Base-by-base conservation (phyloP, 2,888 invertebrate genomes). In the Eustalomyia histrio region DNA sequence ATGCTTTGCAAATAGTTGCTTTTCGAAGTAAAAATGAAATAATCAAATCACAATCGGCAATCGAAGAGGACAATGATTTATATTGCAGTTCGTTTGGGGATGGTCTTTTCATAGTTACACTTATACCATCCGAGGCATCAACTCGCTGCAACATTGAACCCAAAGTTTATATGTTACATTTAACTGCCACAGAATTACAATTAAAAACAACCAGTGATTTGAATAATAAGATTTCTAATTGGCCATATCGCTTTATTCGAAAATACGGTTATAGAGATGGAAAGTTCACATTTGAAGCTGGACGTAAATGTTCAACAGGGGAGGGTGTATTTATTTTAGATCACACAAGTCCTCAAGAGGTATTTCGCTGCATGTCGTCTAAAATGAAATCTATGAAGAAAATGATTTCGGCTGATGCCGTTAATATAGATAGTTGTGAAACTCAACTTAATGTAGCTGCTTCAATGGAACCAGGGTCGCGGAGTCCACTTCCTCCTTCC, bases 351-450 rank as follows among this genome's bases (percentile, higher is more conserved):
- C 95, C 95, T 83, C 95, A 95, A 84, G 96, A 96, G 89, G 95
- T 96, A 83, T 96, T 93, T 83, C 94, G 95, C 83, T 96, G 95
- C 87, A 92, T 96, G 85, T 94, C 95, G 10, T 92, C 95, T 6
- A 96, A 95, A 90, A 96, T 96, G 95, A 95, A 95, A 87, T 95
- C 94, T 0, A 96, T 96, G 96, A 96, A 96, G 87, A 95, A 96
- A 88, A 91, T 95, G 85, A 92, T 96, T 79, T 94, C 93, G n/a
- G 94, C 93, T 84, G 95, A 95, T 84, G 93, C 92, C 83, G 87
- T 93, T 10, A 92, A 92, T 84, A 92, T 94, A 69, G 95, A 95
- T 80, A 94, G 94, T 87, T 94, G 94, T 71, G 95, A 96, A 86
- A 94, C 94, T 87, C 95, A 95, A 84, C 93, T 95, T 83, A 93